Evolutionary conservation across 2,888 invertebrate species (phyloP).

Genomic region (Cheilosia scutellata): DNA sequence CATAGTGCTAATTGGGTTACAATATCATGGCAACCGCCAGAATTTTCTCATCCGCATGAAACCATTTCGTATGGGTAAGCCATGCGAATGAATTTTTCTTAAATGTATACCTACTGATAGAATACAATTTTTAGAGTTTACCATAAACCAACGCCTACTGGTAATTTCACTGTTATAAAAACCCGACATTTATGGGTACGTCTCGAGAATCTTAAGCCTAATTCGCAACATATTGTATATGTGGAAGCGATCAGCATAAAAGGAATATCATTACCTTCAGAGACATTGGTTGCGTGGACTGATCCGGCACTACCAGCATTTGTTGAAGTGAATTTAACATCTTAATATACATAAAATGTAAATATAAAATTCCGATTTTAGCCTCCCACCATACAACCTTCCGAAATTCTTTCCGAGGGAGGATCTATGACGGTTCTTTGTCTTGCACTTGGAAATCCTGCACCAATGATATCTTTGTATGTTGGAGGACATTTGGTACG

Average conservation of each 20-base stretch:
- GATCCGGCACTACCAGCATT: slow-evolving; percentile 94
- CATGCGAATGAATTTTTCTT: not conserved
- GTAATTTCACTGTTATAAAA: slow-evolving; percentile 86
- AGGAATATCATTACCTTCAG: slow-evolving; percentile 91
- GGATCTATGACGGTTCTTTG: slow-evolving; percentile 94
- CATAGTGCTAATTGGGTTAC: slow-evolving; percentile 93
- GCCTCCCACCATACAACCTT: slow-evolving; percentile 93
- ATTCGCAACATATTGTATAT: slow-evolving; percentile 92
- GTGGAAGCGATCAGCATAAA: slow-evolving; percentile 89
- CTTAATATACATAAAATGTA: not conserved
- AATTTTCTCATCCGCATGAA: slow-evolving; percentile 92
- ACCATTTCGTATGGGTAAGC: slow-evolving; percentile 89
- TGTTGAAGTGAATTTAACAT: slow-evolving; percentile 88
- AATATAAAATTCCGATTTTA: slow-evolving; percentile 80
- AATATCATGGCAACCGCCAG: slow-evolving; percentile 93
- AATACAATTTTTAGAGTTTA: slow-evolving; percentile 85
- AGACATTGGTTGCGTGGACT: slow-evolving; percentile 93
- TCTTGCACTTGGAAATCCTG: slow-evolving; percentile 93
- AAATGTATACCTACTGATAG: not conserved
- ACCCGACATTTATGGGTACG: slow-evolving; percentile 90
- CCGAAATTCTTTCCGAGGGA: slow-evolving; percentile 92
- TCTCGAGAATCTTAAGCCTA: slow-evolving; percentile 89
- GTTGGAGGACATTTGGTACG: slow-evolving; percentile 90
- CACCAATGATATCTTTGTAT: slow-evolving; percentile 93
- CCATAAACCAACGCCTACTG: slow-evolving; percentile 88